These are phyloP conservation scores for Pantherophis guttatus DNA, from an alignment of 2,113 vertebrate species.

Conservation along the genomic window DNA sequence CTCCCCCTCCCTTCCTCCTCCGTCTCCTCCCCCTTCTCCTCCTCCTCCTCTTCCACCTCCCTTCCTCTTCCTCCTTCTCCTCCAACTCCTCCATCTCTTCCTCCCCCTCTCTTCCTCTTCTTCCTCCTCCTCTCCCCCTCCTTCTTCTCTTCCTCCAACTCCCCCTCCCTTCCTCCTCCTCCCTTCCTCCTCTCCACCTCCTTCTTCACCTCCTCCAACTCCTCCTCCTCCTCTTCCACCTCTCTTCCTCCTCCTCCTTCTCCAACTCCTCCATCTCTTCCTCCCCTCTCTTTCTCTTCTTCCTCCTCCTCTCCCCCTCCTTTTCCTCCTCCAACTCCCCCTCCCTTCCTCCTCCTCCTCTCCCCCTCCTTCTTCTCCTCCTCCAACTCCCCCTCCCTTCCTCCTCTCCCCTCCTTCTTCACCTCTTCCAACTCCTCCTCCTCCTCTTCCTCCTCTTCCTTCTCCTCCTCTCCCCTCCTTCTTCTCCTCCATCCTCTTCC, in stretches of 20 bases:
- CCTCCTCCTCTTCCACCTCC: too few species aligned
- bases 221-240: too few species aligned
- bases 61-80: not conserved
- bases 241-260: not conserved
- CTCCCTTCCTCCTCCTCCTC: too few species aligned
- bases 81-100: conserved; percentile 63
- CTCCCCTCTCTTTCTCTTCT: not conserved
- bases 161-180: not conserved
- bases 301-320: not conserved
- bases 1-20: too few species aligned
- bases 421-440: not conserved
- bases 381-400: conserved; percentile 63
- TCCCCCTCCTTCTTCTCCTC: not conserved
- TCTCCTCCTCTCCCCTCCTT: not conserved
- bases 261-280: conserved; percentile 62
- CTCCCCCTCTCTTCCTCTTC: not conserved
- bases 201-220: not conserved
- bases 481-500: not conserved
- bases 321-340: not conserved
- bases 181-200: not conserved
- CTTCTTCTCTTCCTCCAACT: not conserved
- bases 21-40: not conserved
- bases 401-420: not conserved
- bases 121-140: not conserved
- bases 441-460: not conserved